Evolutionary conservation across 2,888 invertebrate genomes (phyloP), one percentile per base, ranked within the genome.

Genomic region (Hecatera dysodea): DNA sequence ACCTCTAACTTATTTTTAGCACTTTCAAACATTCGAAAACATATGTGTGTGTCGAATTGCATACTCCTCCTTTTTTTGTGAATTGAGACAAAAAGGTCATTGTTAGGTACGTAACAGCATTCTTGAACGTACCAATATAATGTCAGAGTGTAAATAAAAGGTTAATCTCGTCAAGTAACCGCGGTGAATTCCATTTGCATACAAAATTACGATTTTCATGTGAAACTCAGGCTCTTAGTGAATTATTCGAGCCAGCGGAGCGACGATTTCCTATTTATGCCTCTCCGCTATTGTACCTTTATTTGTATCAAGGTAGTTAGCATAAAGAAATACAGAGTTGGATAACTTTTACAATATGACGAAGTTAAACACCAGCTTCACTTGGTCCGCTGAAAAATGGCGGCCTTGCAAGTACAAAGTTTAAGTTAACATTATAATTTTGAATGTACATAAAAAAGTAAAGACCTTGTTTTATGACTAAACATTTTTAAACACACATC

Each of bases 181-280:
- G 88, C 88, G 86, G 88, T 89, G 89, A 88, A 90, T 91, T 91
- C 90, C 91, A 94, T 94, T 94, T 94, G 91, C 94, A 95, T 94
- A 94, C 90, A 90, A 91, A 94, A 94, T 93, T 92, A 93, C 93
- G 89, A 94, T 93, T 94, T 94, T 94, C 93, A 94, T 93, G 92
- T 94, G 92, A 92, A 94, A 91, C 92, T 92, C 90, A 90, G 92
- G 90, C 90, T 91, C 90, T 92, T 91, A 89, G 90, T 91, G 90
- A 93, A 95, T 95, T 94, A 95, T 94, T 91, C 94, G 93, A 94
- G 89, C 86, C 95, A 95, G 90, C 94, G 94, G 95, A 94, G 95
- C 95, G 95, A 84, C 89, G 92, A 93, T 93, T 94, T 94, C 93
- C 94, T 95, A 94, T 93, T 93, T 94, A 91, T 92, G 91, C 88